Evolutionary conservation across 1,140 invertebrate species (phyloP), one percentile per base, ranked within the genome.

Genomic region (Lasaia peninsularis): DNA sequence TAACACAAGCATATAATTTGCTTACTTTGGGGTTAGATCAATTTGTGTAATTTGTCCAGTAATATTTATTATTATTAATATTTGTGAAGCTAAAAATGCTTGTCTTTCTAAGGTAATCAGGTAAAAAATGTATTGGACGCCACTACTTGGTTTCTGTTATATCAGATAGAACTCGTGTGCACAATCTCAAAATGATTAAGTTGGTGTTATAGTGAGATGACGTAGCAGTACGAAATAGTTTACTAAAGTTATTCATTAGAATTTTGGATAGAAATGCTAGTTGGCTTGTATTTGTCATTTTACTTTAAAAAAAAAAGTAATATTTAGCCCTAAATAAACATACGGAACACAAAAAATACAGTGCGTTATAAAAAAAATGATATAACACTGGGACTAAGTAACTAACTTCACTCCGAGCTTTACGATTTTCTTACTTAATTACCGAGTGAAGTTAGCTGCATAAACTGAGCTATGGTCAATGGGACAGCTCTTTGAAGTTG

Each of bases 171-270:
- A n/a, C n/a, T n/a, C n/a, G n/a, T 40, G 40, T 48, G 40, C 40
- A 48, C 40, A 48, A 48, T 48, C 40, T 21, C 18, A 48, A 48
- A 48, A 48, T 48, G 40, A 18, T 48, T n/a, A 21, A 48, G 18
- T 48, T 48, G 40, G 9, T 48, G 18, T 48, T 48, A 21, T 21
- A 21, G 40, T 11, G 40, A 18, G 18, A 48, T 20, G 20, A 48
- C 9, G 40, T 48, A 48, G 40, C 40, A 48, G 40, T 48, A 48
- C 40, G 40, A 48, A 20, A 21, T 48, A 48, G 40, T 21, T 48
- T 48, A 21, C 20, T 21, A 5, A 48, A 40, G 6, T 44, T 44
- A 44, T 44, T 44, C 16, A 48, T 48, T 48, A 48, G 40, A 48
- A 21, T 21, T 48, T 48, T 18, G 40, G 40, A 48, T 48, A 48